Conservation (phyloP, 2,113 vertebrate genomes). For the Datnioides undecimradiatus region DNA sequence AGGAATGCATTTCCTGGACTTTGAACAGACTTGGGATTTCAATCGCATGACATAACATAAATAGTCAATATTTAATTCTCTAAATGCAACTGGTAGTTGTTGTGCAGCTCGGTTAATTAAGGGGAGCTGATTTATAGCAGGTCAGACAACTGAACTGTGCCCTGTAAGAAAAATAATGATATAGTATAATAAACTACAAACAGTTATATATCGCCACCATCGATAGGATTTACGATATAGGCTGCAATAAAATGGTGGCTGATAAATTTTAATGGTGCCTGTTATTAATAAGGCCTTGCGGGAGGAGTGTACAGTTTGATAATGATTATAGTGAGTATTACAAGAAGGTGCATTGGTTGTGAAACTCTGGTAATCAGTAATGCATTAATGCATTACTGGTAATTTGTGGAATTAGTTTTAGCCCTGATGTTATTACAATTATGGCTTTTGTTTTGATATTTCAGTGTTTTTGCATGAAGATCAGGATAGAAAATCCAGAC, state of each 20-base stretch:
- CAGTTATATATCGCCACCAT: slow-evolving; percentile 84
- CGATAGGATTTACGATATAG: slow-evolving; percentile 87
- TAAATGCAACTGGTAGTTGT: slow-evolving; percentile 75
- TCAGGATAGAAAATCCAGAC: neutral
- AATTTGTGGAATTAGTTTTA: neutral
- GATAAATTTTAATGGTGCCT: slow-evolving; percentile 94
- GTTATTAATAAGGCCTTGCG: slow-evolving; percentile 86
- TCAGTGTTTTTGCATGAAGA: neutral
- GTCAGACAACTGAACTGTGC: slow-evolving; percentile 50
- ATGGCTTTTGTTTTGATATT: neutral
- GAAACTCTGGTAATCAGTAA: slow-evolving; percentile 24
- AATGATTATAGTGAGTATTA: slow-evolving; percentile 51
- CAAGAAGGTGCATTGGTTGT: slow-evolving; percentile 34
- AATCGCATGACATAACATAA: slow-evolving; percentile 46
- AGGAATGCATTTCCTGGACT: slow-evolving; percentile 20
- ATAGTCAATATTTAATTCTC: slow-evolving; percentile 78
- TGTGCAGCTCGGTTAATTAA: slow-evolving; percentile 62
- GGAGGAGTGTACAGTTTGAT: slow-evolving; percentile 50
- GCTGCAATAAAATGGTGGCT: slow-evolving; percentile 90
- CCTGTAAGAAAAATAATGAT: slow-evolving; percentile 77
- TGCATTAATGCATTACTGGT: slow-evolving; percentile 24
- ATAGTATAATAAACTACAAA: slow-evolving; percentile 89
- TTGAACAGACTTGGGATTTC: slow-evolving; percentile 37
- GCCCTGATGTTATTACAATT: neutral
- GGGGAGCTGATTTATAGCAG: slow-evolving; percentile 68